Conservation (phyloP, 2,888 invertebrate species). For the Arge pagana region DNA sequence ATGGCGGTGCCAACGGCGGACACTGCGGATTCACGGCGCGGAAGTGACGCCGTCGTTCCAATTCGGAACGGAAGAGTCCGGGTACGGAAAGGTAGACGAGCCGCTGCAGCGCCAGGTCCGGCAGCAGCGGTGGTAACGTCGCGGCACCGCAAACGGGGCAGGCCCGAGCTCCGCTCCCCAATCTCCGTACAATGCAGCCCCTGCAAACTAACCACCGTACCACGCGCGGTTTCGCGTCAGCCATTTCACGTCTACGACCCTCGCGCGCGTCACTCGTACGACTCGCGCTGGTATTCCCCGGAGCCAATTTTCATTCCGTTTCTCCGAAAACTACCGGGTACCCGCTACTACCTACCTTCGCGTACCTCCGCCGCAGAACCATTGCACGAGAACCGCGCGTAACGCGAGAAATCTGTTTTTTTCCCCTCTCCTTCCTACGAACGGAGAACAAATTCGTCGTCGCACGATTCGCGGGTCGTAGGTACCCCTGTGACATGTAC, state of each 20-base stretch:
- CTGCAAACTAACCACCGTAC: conserved; percentile 44
- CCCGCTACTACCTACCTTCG: neutral
- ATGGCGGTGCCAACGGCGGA: conserved; percentile 36
- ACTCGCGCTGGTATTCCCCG: neutral
- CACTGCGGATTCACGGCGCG: conserved; percentile 48
- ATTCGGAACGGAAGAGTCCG: conserved; percentile 48
- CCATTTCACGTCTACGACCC: neutral
- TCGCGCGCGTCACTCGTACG: neutral
- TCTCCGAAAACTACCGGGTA: neutral
- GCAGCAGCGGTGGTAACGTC: conserved; percentile 40
- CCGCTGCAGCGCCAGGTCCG: conserved; percentile 45
- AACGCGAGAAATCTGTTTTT: too few relatives aligned
- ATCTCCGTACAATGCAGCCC: conserved; percentile 48
- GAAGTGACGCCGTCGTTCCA: conserved; percentile 47
- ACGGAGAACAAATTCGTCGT: too few relatives aligned
- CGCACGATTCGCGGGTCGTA: too few relatives aligned
- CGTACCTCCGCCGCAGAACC: neutral
- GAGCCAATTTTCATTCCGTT: neutral
- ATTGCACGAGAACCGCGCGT: too few relatives aligned
- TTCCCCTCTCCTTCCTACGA: too few relatives aligned
- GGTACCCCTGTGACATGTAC: too few relatives aligned
- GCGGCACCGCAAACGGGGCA: conserved; percentile 48
- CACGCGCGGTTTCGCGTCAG: neutral
- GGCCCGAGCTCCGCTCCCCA: conserved; percentile 44
- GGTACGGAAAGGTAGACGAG: conserved; percentile 51